Base-by-base conservation (phyloP, 2,888 invertebrate species). In the Drosophila formosana region DNA sequence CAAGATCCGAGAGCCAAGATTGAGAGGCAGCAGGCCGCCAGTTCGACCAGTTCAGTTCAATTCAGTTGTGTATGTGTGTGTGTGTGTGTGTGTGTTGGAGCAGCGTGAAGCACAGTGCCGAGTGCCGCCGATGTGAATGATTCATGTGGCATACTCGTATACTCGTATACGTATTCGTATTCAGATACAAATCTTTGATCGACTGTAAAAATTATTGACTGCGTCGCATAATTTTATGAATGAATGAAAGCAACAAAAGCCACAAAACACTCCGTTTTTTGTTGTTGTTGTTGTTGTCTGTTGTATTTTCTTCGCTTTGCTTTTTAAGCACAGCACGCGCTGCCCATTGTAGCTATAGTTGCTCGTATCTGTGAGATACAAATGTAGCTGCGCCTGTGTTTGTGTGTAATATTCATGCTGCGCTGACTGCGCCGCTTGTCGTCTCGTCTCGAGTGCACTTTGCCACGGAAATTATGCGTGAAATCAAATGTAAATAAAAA, bases 401-500 rank as follows among this genome's bases (percentile, higher is more conserved):
- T 65, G 52, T 55, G 30, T 71, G 66, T 80, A 75, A 83, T 80
- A 88, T 80, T 86, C 73, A 64, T 86, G 75, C 64, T 51, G 56
- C 74, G 72, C 39, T 25, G 46, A 51, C 55, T 43, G 55, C 52
- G 52, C 56, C 18, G 70, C 84, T 74, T 63, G 63, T 64, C 69
- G 67, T 64, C 69, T 73, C 64, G 88, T 64, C 89, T 89, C 85
- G 82, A 84, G 83, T 84, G 83, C 83, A 84, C 83, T 84, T 80
- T 78, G 85, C 88, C 82, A 84, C 79, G 85, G 76, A 84, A 84
- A 84, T 84, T 84, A 84, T 84, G 83, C 83, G 83, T 84, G 89
- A 84, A 84, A 84, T 89, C 86, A 89, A 84, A 84, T 84, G 89
- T 84, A 89, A 84, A 84, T 89, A 89, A 89, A 82, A 88, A 84